These are phyloP conservation scores for Gastrophryne carolinensis DNA, from an alignment of 2,797 vertebrate genomes.

Conservation along the genomic window DNA sequence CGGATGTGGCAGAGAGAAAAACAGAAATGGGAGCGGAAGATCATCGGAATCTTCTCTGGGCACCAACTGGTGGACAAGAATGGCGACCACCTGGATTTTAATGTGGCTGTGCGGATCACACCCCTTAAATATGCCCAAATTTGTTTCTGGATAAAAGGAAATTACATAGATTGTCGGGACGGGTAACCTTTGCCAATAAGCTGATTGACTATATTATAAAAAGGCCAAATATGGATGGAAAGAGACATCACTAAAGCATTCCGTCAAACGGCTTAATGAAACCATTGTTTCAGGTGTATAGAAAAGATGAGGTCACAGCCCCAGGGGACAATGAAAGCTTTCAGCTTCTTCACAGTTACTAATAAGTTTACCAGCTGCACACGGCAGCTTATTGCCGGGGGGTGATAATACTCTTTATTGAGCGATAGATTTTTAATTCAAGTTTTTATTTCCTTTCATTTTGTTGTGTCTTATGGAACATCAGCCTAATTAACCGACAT, in stretches of 20 bases:
- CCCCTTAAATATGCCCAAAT: constrained; percentile 98
- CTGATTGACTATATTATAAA: neutral
- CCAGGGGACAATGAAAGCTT: neutral
- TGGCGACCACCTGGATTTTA: constrained; percentile 89
- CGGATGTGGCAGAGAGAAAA: constrained; percentile 89
- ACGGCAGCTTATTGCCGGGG: neutral
- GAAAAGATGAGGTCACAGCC: neutral
- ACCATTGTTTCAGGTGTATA: neutral
- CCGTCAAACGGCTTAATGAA: neutral
- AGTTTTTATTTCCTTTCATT: neutral
- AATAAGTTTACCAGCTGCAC: neutral
- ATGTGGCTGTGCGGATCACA: constrained; percentile 94
- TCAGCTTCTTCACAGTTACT: neutral
- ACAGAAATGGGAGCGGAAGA: constrained; percentile 90
- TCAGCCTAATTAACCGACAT: neutral
- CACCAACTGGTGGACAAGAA: constrained; percentile 96
- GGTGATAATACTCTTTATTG: neutral
- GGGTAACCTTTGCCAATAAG: constrained; percentile 69
- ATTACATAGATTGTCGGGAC: constrained; percentile 91
- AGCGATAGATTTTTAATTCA: neutral
- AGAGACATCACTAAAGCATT: neutral
- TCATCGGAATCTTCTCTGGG: constrained; percentile 95
- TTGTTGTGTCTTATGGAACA: neutral
- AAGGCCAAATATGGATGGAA: constrained; percentile 6
- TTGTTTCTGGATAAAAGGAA: constrained; percentile 98